Base-by-base conservation (phyloP, 2,888 invertebrate species). In the Nymphalis urticae region DNA sequence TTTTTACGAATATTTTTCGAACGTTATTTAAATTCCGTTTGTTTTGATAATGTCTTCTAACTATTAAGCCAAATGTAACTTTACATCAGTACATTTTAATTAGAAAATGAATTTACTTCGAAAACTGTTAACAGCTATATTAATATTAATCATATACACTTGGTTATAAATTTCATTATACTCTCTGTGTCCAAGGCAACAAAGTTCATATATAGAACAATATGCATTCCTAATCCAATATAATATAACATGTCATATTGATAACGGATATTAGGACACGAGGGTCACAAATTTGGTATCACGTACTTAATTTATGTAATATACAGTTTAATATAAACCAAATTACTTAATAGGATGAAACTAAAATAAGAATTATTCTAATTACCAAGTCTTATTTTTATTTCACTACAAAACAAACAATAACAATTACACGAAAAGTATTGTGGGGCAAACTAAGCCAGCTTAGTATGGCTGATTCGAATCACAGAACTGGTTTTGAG, bases 281-380 rank as follows among this genome's bases (percentile, higher is more conserved):
- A 71, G 73, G 76, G 75, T 73, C 72, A 73, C 74, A 70, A 75
- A 76, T 73, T 75, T 74, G 74, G 75, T 73, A 73, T 62, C 73
- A 62, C 69, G 71, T 64, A 73, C 72, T 73, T 78, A 76, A 75
- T 77, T 75, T 75, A 75, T 75, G 70, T 67, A 58, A 67, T 72
- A 69, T 69, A 73, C 69, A 67, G 19, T 58, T 56, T 64, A 68
- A 47, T 48, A 53, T 42, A 48, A 8, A 48, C 58, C 60, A 69
- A 51, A 74, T 68, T 67, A 71, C 69, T 71, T 73, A 72, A 71
- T 63, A 62, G 68, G 70, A 73, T 72, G 75, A 70, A 73, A 70
- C 69, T 72, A 17, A 21, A 56, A 54, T 56, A n/a, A 61, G 42
- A 50, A 50, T 58, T 50, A 21, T n/a, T 56, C 73, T 70, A 68